Evolutionary conservation across 2,113 vertebrate genomes (phyloP), one percentile per base, ranked within the genome.

Genomic region (Chaetodon auriga): DNA sequence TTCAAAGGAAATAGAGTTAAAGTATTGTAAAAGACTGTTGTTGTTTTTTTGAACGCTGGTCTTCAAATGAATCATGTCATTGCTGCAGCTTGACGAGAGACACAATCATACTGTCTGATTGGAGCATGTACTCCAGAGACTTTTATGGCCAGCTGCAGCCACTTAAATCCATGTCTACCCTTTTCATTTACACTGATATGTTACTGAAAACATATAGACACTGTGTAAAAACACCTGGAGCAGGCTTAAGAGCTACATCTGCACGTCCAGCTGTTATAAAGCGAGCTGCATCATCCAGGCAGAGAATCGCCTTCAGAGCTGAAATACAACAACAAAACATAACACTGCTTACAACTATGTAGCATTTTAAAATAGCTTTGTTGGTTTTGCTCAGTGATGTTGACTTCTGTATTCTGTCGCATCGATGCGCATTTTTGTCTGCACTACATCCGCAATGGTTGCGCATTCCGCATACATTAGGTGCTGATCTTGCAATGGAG

Each of bases 361-460:
- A 21, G 7, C 66, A 66, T 23, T 19, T 15, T 21, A 13, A 19
- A 64, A 68, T 0, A 49, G 23, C 13, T 35, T 0, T 51, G 65
- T 23, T 53, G 2, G 13, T 16, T 41, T 76, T 11, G 66, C 16
- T 48, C 58, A 43, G 12, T 8, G 13, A 41, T 2, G 25, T 15
- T 25, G 54, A 79, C 68, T 46, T 41, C 13, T 65, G 18, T 45
- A 35, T 54, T 71, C 70, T 94, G 94, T 91, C 95, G 94, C 93
- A 95, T 94, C 84, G 90, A 88, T 95, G 93, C 92, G 95, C 93
- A 93, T 90, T 93, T 93, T 76, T 83, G 84, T 94, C 92, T 94
- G 94, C 93, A 94, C 94, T 83, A 94, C 92, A 93, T 95, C 94
- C 95, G 95, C 95, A 95, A 95, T 88, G 93, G 87, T 90, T 95